These are phyloP conservation scores for Panonychus citri DNA, from an alignment of 1,140 invertebrate species.

Conservation along the genomic window DNA sequence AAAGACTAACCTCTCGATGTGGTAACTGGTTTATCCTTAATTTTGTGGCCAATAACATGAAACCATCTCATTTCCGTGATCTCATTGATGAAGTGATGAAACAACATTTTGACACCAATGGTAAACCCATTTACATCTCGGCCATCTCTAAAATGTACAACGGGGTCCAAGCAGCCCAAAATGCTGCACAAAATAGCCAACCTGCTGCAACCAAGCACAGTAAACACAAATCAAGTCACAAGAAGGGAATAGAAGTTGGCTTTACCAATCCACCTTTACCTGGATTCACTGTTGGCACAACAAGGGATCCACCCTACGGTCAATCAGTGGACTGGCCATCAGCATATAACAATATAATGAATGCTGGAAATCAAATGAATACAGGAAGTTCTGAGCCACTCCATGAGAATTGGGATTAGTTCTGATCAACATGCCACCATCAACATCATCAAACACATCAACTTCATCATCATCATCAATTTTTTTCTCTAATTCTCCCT, in stretches of 20 bases:
- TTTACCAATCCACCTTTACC: neutral
- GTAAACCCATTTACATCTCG: neutral
- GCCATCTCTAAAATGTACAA: neutral
- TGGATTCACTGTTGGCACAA: neutral
- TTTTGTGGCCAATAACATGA: neutral
- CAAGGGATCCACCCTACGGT: neutral
- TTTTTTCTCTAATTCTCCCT: neutral
- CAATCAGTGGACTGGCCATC: neutral
- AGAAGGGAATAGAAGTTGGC: neutral
- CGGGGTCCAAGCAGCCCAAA: neutral
- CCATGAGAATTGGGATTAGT: neutral
- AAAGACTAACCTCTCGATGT: neutral
- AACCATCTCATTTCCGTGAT: conserved; percentile 1
- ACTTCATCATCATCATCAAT: neutral
- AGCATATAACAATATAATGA: neutral
- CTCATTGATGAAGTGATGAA: conserved; percentile 1
- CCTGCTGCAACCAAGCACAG: neutral
- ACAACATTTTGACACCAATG: neutral
- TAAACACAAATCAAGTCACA: neutral
- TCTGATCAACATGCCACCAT: neutral
- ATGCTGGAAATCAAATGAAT: neutral
- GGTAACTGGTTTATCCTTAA: conserved; percentile 1
- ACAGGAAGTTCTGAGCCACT: neutral
- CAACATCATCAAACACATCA: neutral
- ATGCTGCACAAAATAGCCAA: neutral